Base-by-base conservation (phyloP, 2,888 invertebrate genomes). In the Drosophila melanosoma region DNA sequence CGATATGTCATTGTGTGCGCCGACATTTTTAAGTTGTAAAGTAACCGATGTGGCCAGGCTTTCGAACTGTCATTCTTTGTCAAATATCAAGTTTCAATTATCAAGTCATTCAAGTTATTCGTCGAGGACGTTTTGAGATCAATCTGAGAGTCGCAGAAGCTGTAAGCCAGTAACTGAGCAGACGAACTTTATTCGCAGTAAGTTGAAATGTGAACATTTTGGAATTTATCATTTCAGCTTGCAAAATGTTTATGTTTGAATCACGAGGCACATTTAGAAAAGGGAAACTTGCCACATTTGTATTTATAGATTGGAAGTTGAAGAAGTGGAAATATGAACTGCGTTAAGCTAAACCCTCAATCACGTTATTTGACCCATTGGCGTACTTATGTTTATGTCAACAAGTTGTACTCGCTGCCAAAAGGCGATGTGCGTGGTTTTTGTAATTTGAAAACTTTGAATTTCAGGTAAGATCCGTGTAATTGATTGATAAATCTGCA, bases 351-450 rank as follows among this genome's bases (percentile, higher is more conserved):
- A n/a, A 48, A 2, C 4, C 83, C 76, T 87, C 42, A 69, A 17
- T 63, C 77, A 0, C 74, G 77, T n/a, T 66, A 68, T 11, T 65
- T 85, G 75, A 51, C 69, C 23, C 66, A 91, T 8, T 93, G 93
- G 93, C 94, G 97, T 20, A 94, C 95, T 82, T 95, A 95, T 73
- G 94, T 98, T 51, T 98, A 98, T 92, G 94, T 95, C 3, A 95
- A 95, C 82, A 95, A 96, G 87, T 93, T 97, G 86, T 97, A 97
- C 95, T 96, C 97, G 8, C 93, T 94, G 58, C 95, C 96, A n/a
- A 93, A 95, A 71, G 94, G 95, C 1, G 95, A 96, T 0, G 95
- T 95, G 23, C 95, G 95, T 29, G 94, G 96, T 26, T 95, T 94
- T 89, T 94, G 97, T 15, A 96, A 96, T 79, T 95, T 96, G 84